Evolutionary conservation across 2,888 invertebrate genomes (phyloP), one percentile per base, ranked within the genome.

Genomic region (Oegoconia quadripuncta): DNA sequence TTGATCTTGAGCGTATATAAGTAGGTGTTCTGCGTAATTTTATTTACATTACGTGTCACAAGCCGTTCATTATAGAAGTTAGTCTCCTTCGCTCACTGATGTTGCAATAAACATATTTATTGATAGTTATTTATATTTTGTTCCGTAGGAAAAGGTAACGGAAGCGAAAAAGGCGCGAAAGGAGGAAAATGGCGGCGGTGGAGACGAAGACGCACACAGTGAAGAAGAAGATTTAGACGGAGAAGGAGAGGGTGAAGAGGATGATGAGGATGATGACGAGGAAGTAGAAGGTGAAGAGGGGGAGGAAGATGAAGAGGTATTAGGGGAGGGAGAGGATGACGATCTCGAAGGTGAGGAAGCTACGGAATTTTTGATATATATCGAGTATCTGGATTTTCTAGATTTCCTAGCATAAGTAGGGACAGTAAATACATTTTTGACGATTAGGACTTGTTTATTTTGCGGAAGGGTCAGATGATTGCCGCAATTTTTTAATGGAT

Each of bases 81-180:
- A n/a, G n/a, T n/a, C n/a, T n/a, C n/a, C n/a, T n/a, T n/a, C n/a
- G n/a, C n/a, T 4, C 3, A 20, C 7, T 6, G 20, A 20, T 7
- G 4, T 4, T 20, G 20, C 20, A 20, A 38, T 27, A 15, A 13
- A 22, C 3, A 13, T 16, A 5, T 18, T 7, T 17, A 13, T 4
- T 30, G 17, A 14, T 12, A 33, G 26, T 14, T 18, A 14, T 38
- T 3, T 13, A 20, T 23, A 17, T 40, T 66, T 66, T 55, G 11
- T 41, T 37, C 56, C 60, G 34, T 73, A 93, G 93, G 93, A 93
- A 53, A 93, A 93, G 83, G 88, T 87, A 52, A 92, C 93, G 41
- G 93, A 93, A 44, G 90, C 91, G 53, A 94, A 94, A 88, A 93
- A 93, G 84, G 91, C 92, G 81, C 93, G 92, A 88, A 93, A 93